phyloP scores from a whole-genome alignment of 1,140 invertebrate species.

The Rhyzopertha dominica region DNA sequence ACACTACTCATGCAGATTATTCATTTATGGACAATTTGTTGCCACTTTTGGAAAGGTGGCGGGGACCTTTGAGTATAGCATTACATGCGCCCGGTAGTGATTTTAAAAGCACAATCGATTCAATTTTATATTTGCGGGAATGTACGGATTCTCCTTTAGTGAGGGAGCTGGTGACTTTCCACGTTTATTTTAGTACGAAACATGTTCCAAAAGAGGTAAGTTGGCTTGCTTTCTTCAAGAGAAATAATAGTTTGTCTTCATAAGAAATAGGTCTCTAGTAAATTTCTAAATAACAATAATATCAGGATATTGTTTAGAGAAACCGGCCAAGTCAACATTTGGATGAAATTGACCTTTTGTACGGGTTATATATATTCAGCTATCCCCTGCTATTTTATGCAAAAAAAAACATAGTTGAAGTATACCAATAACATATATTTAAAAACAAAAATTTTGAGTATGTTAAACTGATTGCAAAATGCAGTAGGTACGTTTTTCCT shows the following conservation, averaged over 20 bases:
- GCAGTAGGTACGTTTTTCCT: too few species aligned
- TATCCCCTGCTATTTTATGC: too few species aligned
- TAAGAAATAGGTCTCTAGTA: too few species aligned
- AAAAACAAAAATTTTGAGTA: too few species aligned
- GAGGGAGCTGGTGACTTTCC: conserved; percentile 73
- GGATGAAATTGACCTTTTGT: too few species aligned
- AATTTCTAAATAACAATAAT: too few species aligned
- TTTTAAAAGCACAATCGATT: conserved; percentile 58
- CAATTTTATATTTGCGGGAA: conserved; percentile 63
- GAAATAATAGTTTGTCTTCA: conserved; percentile 2
- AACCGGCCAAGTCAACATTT: too few species aligned
- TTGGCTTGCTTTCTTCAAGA: conserved; percentile 10
- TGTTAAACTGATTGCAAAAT: too few species aligned
- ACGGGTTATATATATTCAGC: too few species aligned
- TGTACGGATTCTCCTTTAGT: conserved; percentile 62
- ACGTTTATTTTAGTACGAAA: conserved; percentile 80
- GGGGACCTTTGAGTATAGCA: conserved; percentile 66
- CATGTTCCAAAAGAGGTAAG: conserved; percentile 71
- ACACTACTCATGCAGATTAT: conserved; percentile 87
- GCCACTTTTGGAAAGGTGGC: conserved; percentile 70
- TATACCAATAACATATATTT: too few species aligned
- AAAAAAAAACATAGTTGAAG: too few species aligned
- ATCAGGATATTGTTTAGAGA: too few species aligned
- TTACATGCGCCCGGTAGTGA: conserved; percentile 72
- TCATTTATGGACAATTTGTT: conserved; percentile 87